phyloP scores from a whole-genome alignment of 2,113 vertebrate species.

The Furnarius figulus region DNA sequence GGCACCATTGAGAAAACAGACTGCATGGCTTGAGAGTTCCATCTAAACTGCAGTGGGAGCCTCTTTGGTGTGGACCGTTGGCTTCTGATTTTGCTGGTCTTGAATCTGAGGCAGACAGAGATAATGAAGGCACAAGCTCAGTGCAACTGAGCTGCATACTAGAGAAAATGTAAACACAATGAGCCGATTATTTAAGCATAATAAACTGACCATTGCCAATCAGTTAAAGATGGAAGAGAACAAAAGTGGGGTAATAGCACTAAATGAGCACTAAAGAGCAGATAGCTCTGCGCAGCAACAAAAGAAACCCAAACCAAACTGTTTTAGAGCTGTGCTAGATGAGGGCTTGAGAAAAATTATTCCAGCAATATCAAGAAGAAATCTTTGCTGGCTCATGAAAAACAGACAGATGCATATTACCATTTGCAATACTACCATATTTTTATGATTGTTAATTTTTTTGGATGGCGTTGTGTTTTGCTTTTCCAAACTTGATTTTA shows the following conservation, averaged over 20 bases:
- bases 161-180: slow-evolving; percentile 25
- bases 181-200: not conserved
- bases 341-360: not conserved
- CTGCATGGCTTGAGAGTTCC: not conserved
- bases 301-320: not conserved
- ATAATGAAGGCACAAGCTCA: slow-evolving; percentile 5
- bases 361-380: not conserved
- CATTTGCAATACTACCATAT: too few species aligned
- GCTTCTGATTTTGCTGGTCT: not conserved
- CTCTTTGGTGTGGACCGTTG: not conserved
- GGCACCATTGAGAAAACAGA: not conserved
- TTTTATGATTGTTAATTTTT: slow-evolving; percentile 32
- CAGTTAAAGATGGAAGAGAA: not conserved
- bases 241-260: not conserved
- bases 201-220: not conserved
- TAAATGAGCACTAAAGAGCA: not conserved
- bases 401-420: not conserved
- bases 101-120: not conserved
- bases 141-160: not conserved
- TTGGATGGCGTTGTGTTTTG: not conserved
- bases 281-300: not conserved
- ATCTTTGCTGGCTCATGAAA: not conserved
- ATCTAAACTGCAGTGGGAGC: not conserved
- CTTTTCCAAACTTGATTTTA: not conserved
- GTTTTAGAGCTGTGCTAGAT: not conserved